Percentiles rank a stretch among this genome's conserved stretches.
Evolutionary conservation across 2,113 vertebrate genomes (phyloP).

Genomic region (Passer domesticus): DNA sequence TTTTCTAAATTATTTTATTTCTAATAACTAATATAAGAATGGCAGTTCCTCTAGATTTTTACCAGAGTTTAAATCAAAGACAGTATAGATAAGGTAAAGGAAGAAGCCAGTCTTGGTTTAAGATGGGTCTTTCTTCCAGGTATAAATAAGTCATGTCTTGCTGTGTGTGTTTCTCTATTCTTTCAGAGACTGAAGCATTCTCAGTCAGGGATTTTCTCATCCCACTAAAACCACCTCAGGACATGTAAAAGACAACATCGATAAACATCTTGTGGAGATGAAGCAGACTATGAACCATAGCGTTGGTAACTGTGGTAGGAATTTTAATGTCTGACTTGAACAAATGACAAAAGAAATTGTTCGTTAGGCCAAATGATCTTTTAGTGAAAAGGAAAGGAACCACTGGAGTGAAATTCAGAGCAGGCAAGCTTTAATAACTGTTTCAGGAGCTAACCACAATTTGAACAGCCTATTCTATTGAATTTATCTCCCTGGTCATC

Average conservation of each 20-base stretch:
- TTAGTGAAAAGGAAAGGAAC: neutral
- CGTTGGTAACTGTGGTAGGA: neutral
- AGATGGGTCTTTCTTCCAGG: neutral
- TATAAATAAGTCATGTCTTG: neutral
- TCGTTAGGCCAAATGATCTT: neutral
- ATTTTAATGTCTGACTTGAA: neutral
- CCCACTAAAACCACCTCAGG: neutral
- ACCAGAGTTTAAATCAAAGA: neutral
- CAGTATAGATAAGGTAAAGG: neutral
- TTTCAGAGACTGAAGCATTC: neutral
- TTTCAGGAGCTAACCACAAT: neutral
- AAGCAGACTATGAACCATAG: neutral
- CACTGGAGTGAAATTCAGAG: neutral
- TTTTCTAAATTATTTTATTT: neutral
- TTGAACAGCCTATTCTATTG: neutral
- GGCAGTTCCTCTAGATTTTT: neutral
- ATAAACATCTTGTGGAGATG: neutral
- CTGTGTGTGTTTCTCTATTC: neutral
- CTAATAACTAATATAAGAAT: neutral
- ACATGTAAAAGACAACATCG: neutral
- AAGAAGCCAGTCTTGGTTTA: neutral
- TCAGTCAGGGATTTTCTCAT: neutral
- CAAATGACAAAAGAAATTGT: neutral
- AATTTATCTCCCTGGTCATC: neutral
- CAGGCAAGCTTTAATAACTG: neutral